A percentile compares a stretch with the other conserved stretches of the same genome.
phyloP scores from a whole-genome alignment of 2,797 vertebrate genomes.

The Smutsia temminckii region DNA sequence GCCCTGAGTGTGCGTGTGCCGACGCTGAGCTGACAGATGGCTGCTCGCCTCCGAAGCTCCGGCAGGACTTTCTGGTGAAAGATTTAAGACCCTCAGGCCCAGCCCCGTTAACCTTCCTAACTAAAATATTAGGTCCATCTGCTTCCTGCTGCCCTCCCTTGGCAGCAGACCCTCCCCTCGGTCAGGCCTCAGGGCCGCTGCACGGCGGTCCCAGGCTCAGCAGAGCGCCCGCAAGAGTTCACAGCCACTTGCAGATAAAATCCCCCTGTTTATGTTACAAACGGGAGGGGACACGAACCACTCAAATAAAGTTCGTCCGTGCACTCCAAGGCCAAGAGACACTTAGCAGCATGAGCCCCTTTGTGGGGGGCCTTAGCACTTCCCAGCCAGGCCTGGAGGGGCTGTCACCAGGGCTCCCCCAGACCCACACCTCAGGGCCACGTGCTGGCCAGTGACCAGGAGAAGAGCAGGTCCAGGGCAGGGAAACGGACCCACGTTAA shows the following conservation, averaged over 20 bases:
- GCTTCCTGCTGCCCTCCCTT: slow-evolving; percentile 85
- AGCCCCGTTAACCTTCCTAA: slow-evolving; percentile 79
- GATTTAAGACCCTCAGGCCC: slow-evolving; percentile 81
- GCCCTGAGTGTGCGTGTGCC: slow-evolving; percentile 74
- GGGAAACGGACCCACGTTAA: rapidly evolving
- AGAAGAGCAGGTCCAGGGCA: no score
- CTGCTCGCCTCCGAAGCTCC: slow-evolving; percentile 73
- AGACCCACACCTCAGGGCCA: neutral
- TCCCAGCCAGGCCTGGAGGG: slow-evolving; percentile 62
- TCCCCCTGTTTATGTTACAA: slow-evolving; percentile 84
- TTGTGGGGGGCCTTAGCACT: slow-evolving; percentile 69
- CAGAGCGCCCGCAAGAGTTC: slow-evolving; percentile 68
- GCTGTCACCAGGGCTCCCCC: neutral
- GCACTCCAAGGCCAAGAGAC: slow-evolving; percentile 75
- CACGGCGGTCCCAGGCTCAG: slow-evolving; percentile 70
- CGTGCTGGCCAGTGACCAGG: neutral
- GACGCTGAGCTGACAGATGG: slow-evolving; percentile 66
- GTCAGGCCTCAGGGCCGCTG: slow-evolving; percentile 78
- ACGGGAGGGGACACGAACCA: slow-evolving; percentile 82
- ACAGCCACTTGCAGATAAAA: slow-evolving; percentile 78
- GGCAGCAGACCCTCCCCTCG: slow-evolving; percentile 82
- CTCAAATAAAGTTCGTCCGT: slow-evolving; percentile 80
- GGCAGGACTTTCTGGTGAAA: slow-evolving; percentile 81
- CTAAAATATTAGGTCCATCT: slow-evolving; percentile 79
- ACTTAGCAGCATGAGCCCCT: slow-evolving; percentile 76